Evolutionary conservation across 1,140 invertebrate species (phyloP), one percentile per base, ranked within the genome.

Genomic region (Drosophila paulistorum): DNA sequence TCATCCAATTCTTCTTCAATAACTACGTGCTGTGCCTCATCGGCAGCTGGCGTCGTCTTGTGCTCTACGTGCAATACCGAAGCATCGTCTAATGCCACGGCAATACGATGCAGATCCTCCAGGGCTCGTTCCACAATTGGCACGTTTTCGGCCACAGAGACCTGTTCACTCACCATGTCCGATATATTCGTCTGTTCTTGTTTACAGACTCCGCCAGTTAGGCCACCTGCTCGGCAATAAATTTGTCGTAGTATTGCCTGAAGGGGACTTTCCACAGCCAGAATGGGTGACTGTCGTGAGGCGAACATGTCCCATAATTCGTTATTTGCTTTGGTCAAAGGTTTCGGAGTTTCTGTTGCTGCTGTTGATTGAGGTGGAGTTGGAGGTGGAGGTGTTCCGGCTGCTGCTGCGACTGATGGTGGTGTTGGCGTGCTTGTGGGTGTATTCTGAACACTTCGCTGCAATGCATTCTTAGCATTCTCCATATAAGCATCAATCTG

Each of bases 401-500:
- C 9, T 30, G 67, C 26, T 0, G 54, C 48, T 7, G 62, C 26
- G 10, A 62, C 20, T 3, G 41, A 45, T 3, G 59, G n/a, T 1
- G 80, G 66, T 0, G 72, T 35, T 0, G 68, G 14, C 11, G 74
- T 57, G 7, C 57, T 17, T 6, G 54, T 59, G 0, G 69, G 81
- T 11, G 70, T 73, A 20, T 58, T 70, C 7, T 80, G 72, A 9
- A 80, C 84, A 37, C 77, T 89, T 37, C 79, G 71, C 55, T 90
- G 89, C 55, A 91, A 58, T 11, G 90, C 90, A 2, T 64, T 66
- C 67, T 91, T 91, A 17, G 90, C 90, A 41, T 90, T 91, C 63
- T 91, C 82, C 89, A 92, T 92, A 39, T 91, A 92, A 3, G 85
- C 68, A 64, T 92, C 90, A 10, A 92, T 92, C 66, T 91, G 87